Conservation (phyloP, 2,113 vertebrate species). For the Fulmarus glacialis region DNA sequence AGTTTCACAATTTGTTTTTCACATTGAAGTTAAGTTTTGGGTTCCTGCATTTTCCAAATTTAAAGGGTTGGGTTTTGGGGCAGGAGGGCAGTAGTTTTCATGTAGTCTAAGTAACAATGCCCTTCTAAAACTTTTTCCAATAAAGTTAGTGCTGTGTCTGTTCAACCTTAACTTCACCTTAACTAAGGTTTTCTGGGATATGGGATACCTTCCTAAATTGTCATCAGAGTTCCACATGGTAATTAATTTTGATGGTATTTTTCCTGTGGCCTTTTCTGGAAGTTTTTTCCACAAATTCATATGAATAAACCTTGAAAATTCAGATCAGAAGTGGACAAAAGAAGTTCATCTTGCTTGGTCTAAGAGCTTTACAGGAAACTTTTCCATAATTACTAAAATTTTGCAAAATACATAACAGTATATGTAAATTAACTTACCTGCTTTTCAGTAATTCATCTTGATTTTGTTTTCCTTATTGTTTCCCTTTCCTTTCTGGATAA, state of each 20-base stretch:
- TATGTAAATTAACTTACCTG: not conserved
- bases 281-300: not conserved
- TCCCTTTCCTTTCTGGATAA: not conserved
- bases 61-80: accelerated
- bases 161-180: not conserved
- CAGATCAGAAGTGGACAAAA: not conserved
- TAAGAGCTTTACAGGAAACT: not conserved
- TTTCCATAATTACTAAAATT: not conserved
- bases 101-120: not conserved
- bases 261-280: not conserved
- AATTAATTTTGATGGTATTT: not conserved
- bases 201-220: not conserved
- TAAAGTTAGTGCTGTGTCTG: not conserved
- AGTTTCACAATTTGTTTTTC: not conserved
- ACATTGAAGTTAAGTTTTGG: not conserved
- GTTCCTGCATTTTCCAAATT: not conserved
- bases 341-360: not conserved
- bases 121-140: not conserved
- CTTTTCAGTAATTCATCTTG: not conserved
- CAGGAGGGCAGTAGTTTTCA: not conserved
- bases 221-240: not conserved
- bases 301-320: not conserved
- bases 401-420: not conserved
- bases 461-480: not conserved
- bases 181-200: not conserved